Conservation (phyloP, 2,888 invertebrate species). For the Theretra japonica region DNA sequence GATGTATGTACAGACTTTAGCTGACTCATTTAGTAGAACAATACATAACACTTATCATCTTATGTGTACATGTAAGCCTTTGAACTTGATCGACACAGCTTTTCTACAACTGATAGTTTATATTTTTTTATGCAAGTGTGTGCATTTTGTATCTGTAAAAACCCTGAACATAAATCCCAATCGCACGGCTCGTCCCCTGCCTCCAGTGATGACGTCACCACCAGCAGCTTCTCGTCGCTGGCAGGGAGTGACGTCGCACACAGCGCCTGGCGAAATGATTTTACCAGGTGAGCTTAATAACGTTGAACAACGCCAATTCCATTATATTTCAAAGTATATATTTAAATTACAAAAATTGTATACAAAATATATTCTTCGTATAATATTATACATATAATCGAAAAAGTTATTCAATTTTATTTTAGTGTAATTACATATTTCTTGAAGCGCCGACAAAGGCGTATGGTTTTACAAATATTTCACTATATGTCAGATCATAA, state of each 20-base stretch:
- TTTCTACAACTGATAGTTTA: slow-evolving; percentile 2
- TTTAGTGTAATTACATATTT: no score
- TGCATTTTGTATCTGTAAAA: slow-evolving; percentile 76
- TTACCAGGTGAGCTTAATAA: slow-evolving; percentile 68
- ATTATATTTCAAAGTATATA: slow-evolving; percentile 18
- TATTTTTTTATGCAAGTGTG: slow-evolving; percentile 55
- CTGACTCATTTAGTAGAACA: not conserved
- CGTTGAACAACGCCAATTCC: slow-evolving; percentile 31
- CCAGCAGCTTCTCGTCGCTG: slow-evolving; percentile 76
- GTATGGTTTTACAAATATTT: no score
- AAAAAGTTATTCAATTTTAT: not conserved
- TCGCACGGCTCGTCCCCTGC: slow-evolving; percentile 70
- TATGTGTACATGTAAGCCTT: not conserved
- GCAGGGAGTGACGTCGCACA: slow-evolving; percentile 68
- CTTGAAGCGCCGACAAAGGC: no score
- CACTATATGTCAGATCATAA: no score
- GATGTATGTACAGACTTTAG: not conserved
- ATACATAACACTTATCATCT: not conserved
- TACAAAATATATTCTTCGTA: no score
- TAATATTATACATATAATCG: not conserved
- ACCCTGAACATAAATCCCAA: slow-evolving; percentile 71
- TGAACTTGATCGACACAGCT: not conserved
- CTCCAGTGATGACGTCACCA: slow-evolving; percentile 78
- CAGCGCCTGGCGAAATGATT: slow-evolving; percentile 79
- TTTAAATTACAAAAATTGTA: not conserved